Evolutionary conservation across 1,140 invertebrate species (phyloP), one percentile per base, ranked within the genome.

Genomic region (Drosophila suzukii): DNA sequence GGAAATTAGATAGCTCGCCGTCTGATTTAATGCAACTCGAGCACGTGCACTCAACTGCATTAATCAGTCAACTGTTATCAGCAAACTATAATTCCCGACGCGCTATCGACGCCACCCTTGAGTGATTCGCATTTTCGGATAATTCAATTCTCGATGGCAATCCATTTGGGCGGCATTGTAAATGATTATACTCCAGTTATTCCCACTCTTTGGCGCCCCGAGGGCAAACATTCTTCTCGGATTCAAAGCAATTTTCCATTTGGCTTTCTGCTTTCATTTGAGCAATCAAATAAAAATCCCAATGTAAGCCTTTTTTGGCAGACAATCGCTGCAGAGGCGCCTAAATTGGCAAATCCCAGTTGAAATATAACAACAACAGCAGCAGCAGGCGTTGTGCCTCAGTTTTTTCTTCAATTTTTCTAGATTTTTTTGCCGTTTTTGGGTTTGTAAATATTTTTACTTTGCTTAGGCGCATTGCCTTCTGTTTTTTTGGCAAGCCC

Each of bases 271-370:
- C 56, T 88, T 88, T 86, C 61, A 74, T 83, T 89, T 62, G 57
- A 65, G 76, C 84, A 88, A 89, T 84, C 80, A 88, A 88, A 88
- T 89, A 80, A 84, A 80, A 88, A 89, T 89, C 84, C 80, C 78
- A 77, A 84, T 88, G 84, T 88, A 89, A 89, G 75, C 84, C 84
- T 81, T 71, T 70, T 70, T 88, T 89, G 84, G 80, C 84, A 88
- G 77, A 82, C 80, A 80, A 88, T 82, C 80, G 76, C 71, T 79
- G 67, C 72, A 80, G 63, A 77, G 73, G 73, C 62, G 61, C 80
- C 68, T 62, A 80, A 88, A 88, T 84, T 89, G 80, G 84, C 61
- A 76, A 73, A 61, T 76, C 73, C 72, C 66, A 65, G 41, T 24
- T 62, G 63, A 59, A 77, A 77, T 57, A 70, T 70, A 82, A 60